phyloP scores from a whole-genome alignment of 2,113 vertebrate species.

The Colinus virginianus region DNA sequence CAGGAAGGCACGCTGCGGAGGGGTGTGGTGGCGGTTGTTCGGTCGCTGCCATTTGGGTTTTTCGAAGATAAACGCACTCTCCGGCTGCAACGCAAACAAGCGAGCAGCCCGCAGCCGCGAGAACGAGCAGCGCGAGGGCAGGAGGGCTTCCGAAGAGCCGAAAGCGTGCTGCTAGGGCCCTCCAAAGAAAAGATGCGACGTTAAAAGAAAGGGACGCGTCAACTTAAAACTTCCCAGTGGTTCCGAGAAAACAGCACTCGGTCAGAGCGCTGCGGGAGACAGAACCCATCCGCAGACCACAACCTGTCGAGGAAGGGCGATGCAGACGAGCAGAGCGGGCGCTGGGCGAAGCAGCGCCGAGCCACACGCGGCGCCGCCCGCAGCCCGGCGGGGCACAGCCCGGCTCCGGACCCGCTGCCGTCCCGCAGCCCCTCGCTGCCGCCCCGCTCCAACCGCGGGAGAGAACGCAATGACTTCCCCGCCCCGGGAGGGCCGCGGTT shows the following conservation, averaged over 20 bases:
- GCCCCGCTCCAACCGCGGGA: too few relatives aligned
- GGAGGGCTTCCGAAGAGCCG: background rate
- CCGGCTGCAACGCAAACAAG: background rate
- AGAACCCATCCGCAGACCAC: background rate
- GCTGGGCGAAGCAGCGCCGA: too few relatives aligned
- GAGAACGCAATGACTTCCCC: too few relatives aligned
- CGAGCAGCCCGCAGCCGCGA: background rate
- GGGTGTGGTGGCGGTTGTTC: background rate
- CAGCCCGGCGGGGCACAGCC: too few relatives aligned
- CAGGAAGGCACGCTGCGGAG: conserved; percentile 24
- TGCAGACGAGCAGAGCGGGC: background rate
- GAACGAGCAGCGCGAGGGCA: background rate
- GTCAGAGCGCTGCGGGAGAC: background rate
- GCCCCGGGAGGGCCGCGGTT: too few relatives aligned
- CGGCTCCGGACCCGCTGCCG: too few relatives aligned
- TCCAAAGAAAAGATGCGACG: background rate
- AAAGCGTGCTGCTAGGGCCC: background rate
- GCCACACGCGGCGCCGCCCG: too few relatives aligned
- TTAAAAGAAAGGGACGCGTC: background rate
- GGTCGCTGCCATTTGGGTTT: background rate
- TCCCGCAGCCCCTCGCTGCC: too few relatives aligned
- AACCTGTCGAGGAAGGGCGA: background rate
- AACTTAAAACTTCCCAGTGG: background rate
- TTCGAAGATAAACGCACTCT: conserved; percentile 33
- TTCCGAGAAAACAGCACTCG: background rate